phyloP scores from a whole-genome alignment of 2,888 invertebrate genomes.

The Dyspetes luteomarginatus region DNA sequence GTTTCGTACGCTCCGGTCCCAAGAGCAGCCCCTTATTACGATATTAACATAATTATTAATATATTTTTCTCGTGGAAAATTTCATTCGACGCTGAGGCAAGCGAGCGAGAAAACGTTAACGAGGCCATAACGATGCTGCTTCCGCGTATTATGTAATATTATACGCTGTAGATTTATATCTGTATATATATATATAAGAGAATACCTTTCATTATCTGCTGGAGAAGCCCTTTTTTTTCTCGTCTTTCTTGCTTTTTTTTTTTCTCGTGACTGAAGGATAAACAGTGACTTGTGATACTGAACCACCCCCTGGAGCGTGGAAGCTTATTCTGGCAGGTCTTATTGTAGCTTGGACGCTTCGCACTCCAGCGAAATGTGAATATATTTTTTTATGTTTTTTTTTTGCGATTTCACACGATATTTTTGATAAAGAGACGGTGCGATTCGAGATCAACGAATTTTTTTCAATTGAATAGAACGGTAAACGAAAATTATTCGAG shows the following conservation, averaged over 20 bases:
- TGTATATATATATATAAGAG: constrained; percentile 30
- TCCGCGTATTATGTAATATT: constrained; percentile 59
- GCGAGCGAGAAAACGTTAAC: constrained; percentile 69
- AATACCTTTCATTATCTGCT: constrained; percentile 43
- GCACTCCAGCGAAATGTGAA: too few species aligned
- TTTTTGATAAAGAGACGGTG: too few species aligned
- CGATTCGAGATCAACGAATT: too few species aligned
- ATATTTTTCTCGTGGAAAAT: constrained; percentile 67
- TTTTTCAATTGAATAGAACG: too few species aligned
- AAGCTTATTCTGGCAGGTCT: too few species aligned
- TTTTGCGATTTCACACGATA: too few species aligned
- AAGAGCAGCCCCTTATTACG: constrained; percentile 74
- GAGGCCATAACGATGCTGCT: constrained; percentile 67
- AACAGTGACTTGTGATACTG: too few species aligned
- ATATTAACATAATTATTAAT: constrained; percentile 82
- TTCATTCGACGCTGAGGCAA: constrained; percentile 64
- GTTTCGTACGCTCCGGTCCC: constrained; percentile 65
- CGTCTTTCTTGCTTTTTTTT: constrained; percentile 18
- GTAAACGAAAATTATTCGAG: too few species aligned
- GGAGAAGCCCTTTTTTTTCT: not conserved
- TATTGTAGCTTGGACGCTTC: too few species aligned
- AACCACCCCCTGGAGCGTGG: too few species aligned
- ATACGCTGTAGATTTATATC: constrained; percentile 14
- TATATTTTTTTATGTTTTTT: too few species aligned
- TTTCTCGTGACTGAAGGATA: too few species aligned